Evolutionary conservation across 2,113 vertebrate genomes (phyloP).

Genomic region (Tamias sibiricus): DNA sequence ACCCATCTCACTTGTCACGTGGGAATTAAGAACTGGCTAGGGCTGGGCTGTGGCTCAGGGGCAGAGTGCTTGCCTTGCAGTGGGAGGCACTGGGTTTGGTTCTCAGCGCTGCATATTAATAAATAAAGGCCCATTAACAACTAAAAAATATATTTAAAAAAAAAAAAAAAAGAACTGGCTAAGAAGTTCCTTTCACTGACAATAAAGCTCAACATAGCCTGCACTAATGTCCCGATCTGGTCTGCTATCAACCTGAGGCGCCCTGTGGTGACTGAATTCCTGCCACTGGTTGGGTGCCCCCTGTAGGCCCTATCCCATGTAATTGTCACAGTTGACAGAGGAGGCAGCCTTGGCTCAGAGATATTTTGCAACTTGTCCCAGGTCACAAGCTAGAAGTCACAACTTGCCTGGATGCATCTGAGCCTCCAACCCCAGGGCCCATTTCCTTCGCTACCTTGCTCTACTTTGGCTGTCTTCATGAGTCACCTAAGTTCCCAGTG

Average conservation of each 20-base stretch:
- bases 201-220: constrained; percentile 19
- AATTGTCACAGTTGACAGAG: neutral
- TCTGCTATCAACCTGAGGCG: neutral
- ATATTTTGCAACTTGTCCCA: neutral
- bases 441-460: neutral
- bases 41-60: too few relatives aligned
- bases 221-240: neutral
- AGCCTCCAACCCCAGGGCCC: neutral
- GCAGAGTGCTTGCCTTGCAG: too few relatives aligned
- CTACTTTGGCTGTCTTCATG: neutral
- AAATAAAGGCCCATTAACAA: too few relatives aligned
- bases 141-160: too few relatives aligned
- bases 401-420: rapidly evolving
- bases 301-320: too few relatives aligned
- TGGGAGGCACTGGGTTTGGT: too few relatives aligned
- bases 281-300: neutral
- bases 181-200: neutral
- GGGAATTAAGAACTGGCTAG: neutral
- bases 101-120: too few relatives aligned
- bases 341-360: neutral
- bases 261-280: neutral
- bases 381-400: neutral
- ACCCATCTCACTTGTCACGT: neutral
- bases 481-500: neutral
- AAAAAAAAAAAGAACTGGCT: neutral